A percentile compares a stretch with the other conserved stretches of the same genome.
These are phyloP conservation scores for Bradynema listronoti DNA, from an alignment of 1,140 invertebrate species.

Conservation along the genomic window DNA sequence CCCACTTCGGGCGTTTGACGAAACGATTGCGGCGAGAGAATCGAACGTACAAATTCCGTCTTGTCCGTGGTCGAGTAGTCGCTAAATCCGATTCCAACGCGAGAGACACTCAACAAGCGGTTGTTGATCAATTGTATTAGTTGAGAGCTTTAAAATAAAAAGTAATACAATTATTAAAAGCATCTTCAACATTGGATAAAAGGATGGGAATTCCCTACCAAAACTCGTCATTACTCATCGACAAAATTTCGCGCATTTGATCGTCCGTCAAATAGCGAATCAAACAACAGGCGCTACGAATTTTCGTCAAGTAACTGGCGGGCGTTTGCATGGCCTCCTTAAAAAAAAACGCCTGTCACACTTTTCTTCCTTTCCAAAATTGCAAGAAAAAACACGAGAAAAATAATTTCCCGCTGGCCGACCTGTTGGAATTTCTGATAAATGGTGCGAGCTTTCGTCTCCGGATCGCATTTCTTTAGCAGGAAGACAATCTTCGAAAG, in stretches of 20 bases:
- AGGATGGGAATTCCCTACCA: constrained; percentile 3
- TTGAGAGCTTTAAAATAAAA: constrained; percentile 13
- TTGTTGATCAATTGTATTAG: constrained; percentile 15
- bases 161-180: constrained; percentile 10
- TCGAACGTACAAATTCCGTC: constrained; percentile 20
- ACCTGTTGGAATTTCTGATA: background rate
- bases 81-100: constrained; percentile 14
- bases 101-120: constrained; percentile 14
- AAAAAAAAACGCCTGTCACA: background rate
- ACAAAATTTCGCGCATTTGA: constrained; percentile 18
- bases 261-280: constrained; percentile 18
- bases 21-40: constrained; percentile 19
- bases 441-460: background rate
- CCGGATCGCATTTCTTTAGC: constrained; percentile 5
- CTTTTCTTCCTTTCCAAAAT: background rate
- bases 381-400: too few species aligned
- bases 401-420: too few species aligned
- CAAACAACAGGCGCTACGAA: constrained; percentile 21
- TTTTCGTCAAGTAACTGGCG: constrained; percentile 23
- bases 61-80: constrained; percentile 10
- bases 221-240: constrained; percentile 15
- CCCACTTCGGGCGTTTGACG: constrained; percentile 21
- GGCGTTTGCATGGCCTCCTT: constrained; percentile 12
- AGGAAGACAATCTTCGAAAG: background rate
- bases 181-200: background rate